phyloP scores from a whole-genome alignment of 2,888 invertebrate species.

The Tetropium fuscum region DNA sequence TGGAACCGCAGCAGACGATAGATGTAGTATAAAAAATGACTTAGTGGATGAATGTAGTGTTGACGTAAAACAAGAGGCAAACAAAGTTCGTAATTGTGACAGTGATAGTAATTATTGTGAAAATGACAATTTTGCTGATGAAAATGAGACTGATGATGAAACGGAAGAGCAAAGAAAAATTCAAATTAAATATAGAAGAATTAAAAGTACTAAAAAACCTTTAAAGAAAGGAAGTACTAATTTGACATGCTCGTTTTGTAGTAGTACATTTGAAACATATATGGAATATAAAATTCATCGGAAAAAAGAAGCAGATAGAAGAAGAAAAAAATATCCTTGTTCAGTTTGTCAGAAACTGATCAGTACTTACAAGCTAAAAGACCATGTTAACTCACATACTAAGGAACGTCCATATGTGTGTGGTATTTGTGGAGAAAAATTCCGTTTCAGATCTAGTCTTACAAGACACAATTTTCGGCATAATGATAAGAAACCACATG shows the following conservation, averaged over 20 bases:
- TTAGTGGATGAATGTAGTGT: background rate
- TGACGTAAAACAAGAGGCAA: background rate
- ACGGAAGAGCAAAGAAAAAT: background rate
- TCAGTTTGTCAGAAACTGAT: conserved; percentile 36
- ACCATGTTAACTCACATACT: conserved; percentile 42
- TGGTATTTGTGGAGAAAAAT: conserved; percentile 36
- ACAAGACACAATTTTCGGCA: conserved; percentile 37
- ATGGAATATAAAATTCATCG: conserved; percentile 35
- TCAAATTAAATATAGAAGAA: conserved; percentile 1
- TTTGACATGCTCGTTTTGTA: conserved; percentile 36
- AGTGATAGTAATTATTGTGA: no score
- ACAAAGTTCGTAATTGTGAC: background rate
- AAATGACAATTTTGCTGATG: conserved; percentile 7
- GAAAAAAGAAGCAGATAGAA: conserved; percentile 38
- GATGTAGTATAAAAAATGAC: background rate
- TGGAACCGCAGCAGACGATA: background rate
- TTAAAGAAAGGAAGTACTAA: conserved; percentile 6
- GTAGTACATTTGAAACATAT: conserved; percentile 30
- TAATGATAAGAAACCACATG: conserved; percentile 38
- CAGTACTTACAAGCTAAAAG: conserved; percentile 37
- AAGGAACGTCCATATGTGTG: conserved; percentile 40
- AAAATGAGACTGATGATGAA: conserved; percentile 7
- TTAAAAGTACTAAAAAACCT: background rate
- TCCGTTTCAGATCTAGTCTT: conserved; percentile 37
- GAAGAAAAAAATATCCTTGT: conserved; percentile 37